A percentile compares a stretch with the other conserved stretches of the same genome.
phyloP scores from a whole-genome alignment of 2,797 vertebrate species.

The Brachyrhaphis roseni region DNA sequence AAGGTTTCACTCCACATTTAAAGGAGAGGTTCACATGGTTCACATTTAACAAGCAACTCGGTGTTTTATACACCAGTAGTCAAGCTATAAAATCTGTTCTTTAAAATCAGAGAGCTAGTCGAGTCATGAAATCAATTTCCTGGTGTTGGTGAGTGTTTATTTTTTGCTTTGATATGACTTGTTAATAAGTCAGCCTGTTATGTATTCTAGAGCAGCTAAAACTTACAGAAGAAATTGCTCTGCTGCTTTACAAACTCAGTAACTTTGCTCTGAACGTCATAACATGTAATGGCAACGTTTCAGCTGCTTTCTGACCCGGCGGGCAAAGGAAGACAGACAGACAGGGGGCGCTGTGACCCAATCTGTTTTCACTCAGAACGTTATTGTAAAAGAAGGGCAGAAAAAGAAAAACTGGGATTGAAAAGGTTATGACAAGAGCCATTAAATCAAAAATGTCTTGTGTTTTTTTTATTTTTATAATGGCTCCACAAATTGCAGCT shows the following conservation, averaged over 20 bases:
- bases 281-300: no score
- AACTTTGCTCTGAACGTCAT: no score
- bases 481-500: not conserved
- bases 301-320: not conserved
- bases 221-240: not conserved
- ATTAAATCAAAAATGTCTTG: no score
- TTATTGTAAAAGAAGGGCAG: not conserved
- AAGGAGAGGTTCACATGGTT: not conserved
- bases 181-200: not conserved
- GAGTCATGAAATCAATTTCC: not conserved
- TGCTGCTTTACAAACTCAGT: not conserved
- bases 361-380: not conserved
- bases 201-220: not conserved
- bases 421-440: not conserved
- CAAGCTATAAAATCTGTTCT: not conserved
- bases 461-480: not conserved
- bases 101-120: not conserved
- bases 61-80: not conserved
- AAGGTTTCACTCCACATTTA: not conserved
- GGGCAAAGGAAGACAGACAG: not conserved
- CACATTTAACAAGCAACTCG: not conserved
- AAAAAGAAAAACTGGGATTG: not conserved
- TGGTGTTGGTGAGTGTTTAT: not conserved
- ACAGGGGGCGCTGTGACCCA: not conserved
- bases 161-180: not conserved